Conservation (phyloP, 2,888 invertebrate genomes). For the Pammene aurita region DNA sequence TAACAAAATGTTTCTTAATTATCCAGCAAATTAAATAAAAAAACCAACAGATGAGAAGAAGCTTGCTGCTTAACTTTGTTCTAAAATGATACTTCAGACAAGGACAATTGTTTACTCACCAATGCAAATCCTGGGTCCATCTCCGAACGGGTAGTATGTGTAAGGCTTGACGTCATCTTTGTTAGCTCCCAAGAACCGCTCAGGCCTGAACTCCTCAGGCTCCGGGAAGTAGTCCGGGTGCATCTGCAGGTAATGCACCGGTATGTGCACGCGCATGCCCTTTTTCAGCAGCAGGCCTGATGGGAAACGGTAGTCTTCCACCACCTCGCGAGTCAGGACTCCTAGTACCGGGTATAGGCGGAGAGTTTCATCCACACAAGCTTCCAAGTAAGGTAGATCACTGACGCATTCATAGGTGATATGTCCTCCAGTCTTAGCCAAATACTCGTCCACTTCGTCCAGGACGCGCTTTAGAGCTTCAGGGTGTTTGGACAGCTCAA, state of each 20-base stretch:
- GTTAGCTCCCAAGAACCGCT: conserved; percentile 60
- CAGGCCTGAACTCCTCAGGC: conserved; percentile 62
- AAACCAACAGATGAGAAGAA: too few relatives aligned
- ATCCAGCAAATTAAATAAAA: too few relatives aligned
- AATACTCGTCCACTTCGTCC: conserved; percentile 57
- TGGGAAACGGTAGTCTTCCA: conserved; percentile 62
- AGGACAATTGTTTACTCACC: conserved; percentile 54
- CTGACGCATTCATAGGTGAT: conserved; percentile 58
- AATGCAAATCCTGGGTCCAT: conserved; percentile 67
- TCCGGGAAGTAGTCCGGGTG: conserved; percentile 63
- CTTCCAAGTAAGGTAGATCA: conserved; percentile 57
- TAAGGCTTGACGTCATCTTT: conserved; percentile 58
- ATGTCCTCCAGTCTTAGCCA: conserved; percentile 49
- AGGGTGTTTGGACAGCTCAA: conserved; percentile 59
- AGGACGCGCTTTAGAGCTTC: conserved; percentile 51
- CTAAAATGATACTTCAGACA: too few relatives aligned
- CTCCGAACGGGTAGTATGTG: conserved; percentile 70
- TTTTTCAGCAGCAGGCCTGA: conserved; percentile 59
- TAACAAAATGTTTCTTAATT: too few relatives aligned
- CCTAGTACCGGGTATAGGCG: conserved; percentile 66
- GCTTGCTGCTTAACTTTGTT: too few relatives aligned
- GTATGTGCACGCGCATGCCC: conserved; percentile 64
- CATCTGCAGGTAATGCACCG: conserved; percentile 61
- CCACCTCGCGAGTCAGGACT: conserved; percentile 60
- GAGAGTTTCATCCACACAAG: conserved; percentile 60